Percentiles rank a stretch among this genome's conserved stretches.
Evolutionary conservation across 2,797 vertebrate species (phyloP).

Genomic region (Spinibarbus caldwelli): DNA sequence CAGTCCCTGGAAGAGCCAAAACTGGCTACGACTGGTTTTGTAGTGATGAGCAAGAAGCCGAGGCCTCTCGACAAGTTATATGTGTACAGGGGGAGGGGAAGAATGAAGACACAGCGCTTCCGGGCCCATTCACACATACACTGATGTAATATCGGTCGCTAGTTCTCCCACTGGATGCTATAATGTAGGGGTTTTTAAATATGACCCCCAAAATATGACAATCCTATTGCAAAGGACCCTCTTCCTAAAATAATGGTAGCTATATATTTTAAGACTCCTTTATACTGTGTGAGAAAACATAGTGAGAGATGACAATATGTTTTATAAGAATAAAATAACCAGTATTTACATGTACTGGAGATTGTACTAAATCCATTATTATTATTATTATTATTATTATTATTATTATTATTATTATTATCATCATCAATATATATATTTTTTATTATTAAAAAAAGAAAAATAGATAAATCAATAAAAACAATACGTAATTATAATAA

Average conservation of each 20-base stretch:
- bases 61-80: slow-evolving; percentile 29
- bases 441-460: no score
- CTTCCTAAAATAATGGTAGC: neutral
- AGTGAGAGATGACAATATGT: no score
- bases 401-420: neutral
- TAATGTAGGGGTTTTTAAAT: neutral
- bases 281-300: neutral
- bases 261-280: no score
- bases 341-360: neutral
- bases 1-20: slow-evolving; percentile 51
- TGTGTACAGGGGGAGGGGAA: neutral
- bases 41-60: slow-evolving; percentile 54
- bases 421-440: no score
- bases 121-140: neutral
- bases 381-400: neutral
- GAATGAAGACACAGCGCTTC: neutral
- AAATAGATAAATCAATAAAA: neutral
- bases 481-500: neutral
- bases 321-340: neutral
- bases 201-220: neutral
- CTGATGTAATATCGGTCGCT: neutral
- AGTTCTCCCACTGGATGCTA: neutral
- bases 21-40: slow-evolving; percentile 61
- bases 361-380: neutral
- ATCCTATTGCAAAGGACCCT: neutral